phyloP scores from a whole-genome alignment of 2,888 invertebrate species.

The Lycaena phlaeas region DNA sequence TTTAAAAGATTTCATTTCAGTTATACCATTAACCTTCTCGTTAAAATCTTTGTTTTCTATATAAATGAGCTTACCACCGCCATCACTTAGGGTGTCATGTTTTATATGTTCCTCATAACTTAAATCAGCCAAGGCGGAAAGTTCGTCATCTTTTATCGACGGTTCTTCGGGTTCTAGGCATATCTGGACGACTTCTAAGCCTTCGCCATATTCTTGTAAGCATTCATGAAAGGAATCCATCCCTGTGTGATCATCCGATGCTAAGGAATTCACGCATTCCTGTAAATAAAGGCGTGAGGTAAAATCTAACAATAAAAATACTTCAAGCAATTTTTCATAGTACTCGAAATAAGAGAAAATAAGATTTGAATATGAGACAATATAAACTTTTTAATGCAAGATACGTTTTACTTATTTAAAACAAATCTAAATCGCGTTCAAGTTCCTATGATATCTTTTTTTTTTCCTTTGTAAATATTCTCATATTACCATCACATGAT shows the following conservation, averaged over 20 bases:
- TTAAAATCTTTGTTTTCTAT: conserved; percentile 28
- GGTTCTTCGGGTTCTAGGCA: conserved; percentile 74
- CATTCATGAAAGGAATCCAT: conserved; percentile 78
- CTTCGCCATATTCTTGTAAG: conserved; percentile 76
- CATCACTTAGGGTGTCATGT: conserved; percentile 25
- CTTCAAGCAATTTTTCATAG: no score
- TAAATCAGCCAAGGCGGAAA: conserved; percentile 56
- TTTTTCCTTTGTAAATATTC: no score
- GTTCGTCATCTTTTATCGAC: conserved; percentile 66
- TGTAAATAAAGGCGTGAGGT: conserved; percentile 25
- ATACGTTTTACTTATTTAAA: no score
- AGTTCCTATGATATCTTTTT: no score
- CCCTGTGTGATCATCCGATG: conserved; percentile 75
- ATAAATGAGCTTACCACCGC: conserved; percentile 21
- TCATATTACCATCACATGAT: no score
- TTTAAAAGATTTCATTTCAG: conserved; percentile 46
- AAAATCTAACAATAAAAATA: no score
- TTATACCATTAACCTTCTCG: conserved; percentile 39
- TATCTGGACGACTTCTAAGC: conserved; percentile 75
- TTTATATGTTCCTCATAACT: conserved; percentile 55
- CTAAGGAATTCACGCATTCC: conserved; percentile 70
- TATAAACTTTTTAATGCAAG: no score
- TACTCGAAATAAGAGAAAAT: no score
- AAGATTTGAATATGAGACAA: no score
- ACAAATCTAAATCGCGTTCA: no score